Evolutionary conservation across 2,113 vertebrate genomes (phyloP), one percentile per base, ranked within the genome.

Genomic region (Shinisaurus crocodilurus): DNA sequence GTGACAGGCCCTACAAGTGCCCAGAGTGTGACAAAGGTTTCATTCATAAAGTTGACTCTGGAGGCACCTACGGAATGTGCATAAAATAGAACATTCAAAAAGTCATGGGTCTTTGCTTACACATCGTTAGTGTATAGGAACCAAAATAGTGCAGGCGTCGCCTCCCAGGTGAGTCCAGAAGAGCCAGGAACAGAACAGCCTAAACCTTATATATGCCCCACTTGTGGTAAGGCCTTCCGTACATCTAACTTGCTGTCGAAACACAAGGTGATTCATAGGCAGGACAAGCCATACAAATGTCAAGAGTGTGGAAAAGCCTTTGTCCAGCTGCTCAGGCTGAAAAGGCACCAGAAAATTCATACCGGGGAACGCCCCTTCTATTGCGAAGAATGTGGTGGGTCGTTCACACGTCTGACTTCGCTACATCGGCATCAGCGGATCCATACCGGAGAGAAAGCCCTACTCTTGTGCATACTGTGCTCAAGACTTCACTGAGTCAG

Each of bases 21-120:
- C 88, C 84, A 8, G 80, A 88, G 27, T 63, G 83, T 83, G 86
- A 89, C 82, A 88, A 90, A 81, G 81, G 90, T 32, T 95, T 91
- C 45, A 76, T 83, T 32, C 1, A 12, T 77, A 60, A 50, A 2
- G 79, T 27, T 37, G 84, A 57, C 54, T 90, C 27, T 91, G 83
- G 86, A 81, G 69, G 63, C 75, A 89, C 27, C 29, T 82, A 2
- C 3, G 0, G 25, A 92, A 87, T 1, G 40, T 70, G 3, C 45
- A 70, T 48, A 65, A 85, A 45, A 80, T 87, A 32, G 74, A 90
- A 40, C 2, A 4, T 37, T 83, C 80, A 45, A 89, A 87, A 16
- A 88, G 18, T 70, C 69, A 79, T 8, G 34, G 34, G 40, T 20
- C 65, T 15, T 0, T 48, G 48, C 74, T 83, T 48, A 84, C 82